Percentiles rank a stretch among this genome's conserved stretches.
These are phyloP conservation scores for Entomyzon cyanotis DNA, from an alignment of 2,113 vertebrate species.

Conservation along the genomic window DNA sequence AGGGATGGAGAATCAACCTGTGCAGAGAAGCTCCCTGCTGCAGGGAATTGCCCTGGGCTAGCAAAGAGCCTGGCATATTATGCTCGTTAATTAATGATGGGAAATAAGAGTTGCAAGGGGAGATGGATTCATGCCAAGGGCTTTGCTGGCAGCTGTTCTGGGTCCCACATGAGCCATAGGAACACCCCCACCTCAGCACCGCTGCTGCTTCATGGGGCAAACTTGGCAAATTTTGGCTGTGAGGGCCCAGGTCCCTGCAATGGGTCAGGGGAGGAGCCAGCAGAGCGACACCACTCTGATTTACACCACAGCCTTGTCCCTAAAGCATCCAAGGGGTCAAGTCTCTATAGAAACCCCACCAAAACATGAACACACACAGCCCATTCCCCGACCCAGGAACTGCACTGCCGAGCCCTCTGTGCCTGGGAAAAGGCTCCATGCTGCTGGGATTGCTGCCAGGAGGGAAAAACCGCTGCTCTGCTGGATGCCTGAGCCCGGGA, in stretches of 20 bases:
- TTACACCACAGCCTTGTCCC: not conserved
- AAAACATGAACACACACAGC: not conserved
- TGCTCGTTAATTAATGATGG: not conserved
- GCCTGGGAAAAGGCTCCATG: not conserved
- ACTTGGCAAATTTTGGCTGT: not conserved
- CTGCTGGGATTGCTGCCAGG: not conserved
- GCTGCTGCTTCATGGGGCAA: not conserved
- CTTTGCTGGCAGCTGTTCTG: not conserved
- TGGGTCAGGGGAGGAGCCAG: not conserved
- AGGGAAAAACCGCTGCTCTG: not conserved
- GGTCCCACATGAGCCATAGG: rapidly evolving
- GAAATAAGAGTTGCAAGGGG: not conserved
- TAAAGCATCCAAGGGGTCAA: not conserved
- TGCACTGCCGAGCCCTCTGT: rapidly evolving
- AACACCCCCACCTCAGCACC: not conserved
- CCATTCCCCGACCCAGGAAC: not conserved
- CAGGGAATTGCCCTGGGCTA: not conserved
- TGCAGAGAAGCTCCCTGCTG: not conserved
- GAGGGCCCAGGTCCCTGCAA: not conserved
- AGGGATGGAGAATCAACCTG: not conserved
- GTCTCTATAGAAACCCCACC: not conserved
- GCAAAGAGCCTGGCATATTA: not conserved
- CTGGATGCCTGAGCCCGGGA: not conserved
- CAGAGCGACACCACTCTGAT: not conserved
- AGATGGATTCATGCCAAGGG: not conserved